phyloP scores from a whole-genome alignment of 2,797 vertebrate species.

The Mallotus villosus region DNA sequence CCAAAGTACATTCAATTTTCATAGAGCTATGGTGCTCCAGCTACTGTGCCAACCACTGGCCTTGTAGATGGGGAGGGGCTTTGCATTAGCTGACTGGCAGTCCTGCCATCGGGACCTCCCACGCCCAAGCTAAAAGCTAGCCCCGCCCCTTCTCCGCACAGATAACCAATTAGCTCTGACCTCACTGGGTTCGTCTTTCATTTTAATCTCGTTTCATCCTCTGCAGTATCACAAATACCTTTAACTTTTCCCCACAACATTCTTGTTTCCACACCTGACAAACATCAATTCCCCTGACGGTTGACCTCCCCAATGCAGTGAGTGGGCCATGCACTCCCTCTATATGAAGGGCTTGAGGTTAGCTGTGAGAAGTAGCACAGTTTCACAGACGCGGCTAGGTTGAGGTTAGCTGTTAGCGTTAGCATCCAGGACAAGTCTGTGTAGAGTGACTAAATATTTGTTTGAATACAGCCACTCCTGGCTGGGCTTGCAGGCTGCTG shows the following conservation, averaged over 20 bases:
- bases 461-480: conserved; percentile 84
- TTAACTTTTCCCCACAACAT: conserved; percentile 36
- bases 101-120: conserved; percentile 11
- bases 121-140: background rate
- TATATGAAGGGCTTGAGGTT: conserved; percentile 16
- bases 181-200: conserved; percentile 21
- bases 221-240: conserved; percentile 11
- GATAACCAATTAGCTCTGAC: conserved; percentile 26
- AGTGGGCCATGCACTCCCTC: background rate
- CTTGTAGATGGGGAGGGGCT: background rate
- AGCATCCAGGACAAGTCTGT: background rate
- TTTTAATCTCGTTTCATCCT: conserved; percentile 27
- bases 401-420: conserved; percentile 6
- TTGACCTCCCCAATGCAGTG: conserved; percentile 5
- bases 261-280: conserved; percentile 23
- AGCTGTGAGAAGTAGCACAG: conserved; percentile 69
- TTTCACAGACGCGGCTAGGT: conserved; percentile 7
- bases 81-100: background rate
- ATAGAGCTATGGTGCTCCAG: background rate
- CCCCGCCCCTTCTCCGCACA: conserved; percentile 12
- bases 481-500: conserved; percentile 71
- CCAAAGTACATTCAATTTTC: conserved; percentile 38
- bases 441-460: conserved; percentile 83
- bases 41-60: background rate
- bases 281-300: background rate